Evolutionary conservation across 1,140 invertebrate species (phyloP), one percentile per base, ranked within the genome.

Genomic region (Littorina saxatilis): DNA sequence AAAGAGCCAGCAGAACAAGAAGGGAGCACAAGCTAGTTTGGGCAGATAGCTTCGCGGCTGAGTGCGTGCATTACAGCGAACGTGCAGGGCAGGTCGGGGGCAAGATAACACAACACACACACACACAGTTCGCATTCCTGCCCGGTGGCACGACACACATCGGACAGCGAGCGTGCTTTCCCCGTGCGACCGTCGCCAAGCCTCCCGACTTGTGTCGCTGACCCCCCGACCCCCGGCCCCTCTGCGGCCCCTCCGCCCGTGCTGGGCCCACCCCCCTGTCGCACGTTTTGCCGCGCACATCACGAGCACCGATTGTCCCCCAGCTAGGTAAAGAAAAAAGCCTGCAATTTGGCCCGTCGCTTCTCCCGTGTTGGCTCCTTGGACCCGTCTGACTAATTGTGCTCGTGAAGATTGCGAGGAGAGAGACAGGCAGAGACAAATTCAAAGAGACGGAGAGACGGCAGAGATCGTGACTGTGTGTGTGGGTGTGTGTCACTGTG

Each of bases 61-160:
- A 55, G 63, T 82, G 80, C 80, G 80, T 82, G 80, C 80, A 82
- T 82, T 82, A 77, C 32, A 77, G 73, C 43, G 75, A 76, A 82
- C 80, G 74, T 82, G 80, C 80, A 43, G 58, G 68, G 58, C 73
- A 78, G 80, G 80, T 82, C 80, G 74, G 80, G 74, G 73, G 50
- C 58, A 55, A 70, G 80, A 76, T 82, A 76, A 61, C 80, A 52
- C 80, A 47, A 47, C 43, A 17, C 43, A 47, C 43, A 47, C 43
- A 47, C 43, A 74, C 63, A 37, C 39, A 68, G 27, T 47, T 47
- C 76, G 40, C 76, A 73, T 80, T 72, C 70, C 68, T 52, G 1
- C n/a, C 17, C 50, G 68, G 50, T 80, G 66, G 74, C 52, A 61
- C 70, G 79, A 35, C 20, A 35, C 68, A 40, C 58, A 68, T 58